These are phyloP conservation scores for Cheilosia soror DNA, from an alignment of 2,888 invertebrate species.

Conservation along the genomic window DNA sequence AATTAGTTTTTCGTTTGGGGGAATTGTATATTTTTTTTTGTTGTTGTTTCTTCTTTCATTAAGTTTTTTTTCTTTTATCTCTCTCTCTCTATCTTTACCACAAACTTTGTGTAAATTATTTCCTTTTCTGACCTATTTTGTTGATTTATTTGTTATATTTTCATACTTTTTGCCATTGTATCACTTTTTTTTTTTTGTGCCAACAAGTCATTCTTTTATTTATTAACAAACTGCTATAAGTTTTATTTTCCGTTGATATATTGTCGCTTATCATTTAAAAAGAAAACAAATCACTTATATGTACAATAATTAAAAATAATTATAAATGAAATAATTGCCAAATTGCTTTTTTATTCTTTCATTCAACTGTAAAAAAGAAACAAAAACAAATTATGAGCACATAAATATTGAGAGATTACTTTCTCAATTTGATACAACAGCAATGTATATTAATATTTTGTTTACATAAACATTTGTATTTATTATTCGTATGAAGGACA, in stretches of 20 bases:
- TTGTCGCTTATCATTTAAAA: slow-evolving; percentile 19
- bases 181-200: slow-evolving; percentile 8
- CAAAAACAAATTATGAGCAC: slow-evolving; percentile 1
- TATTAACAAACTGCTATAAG: slow-evolving; percentile 14
- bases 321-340: neutral
- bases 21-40: slow-evolving; percentile 57
- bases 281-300: slow-evolving; percentile 9
- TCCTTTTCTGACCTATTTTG: slow-evolving; percentile 19
- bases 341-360: slow-evolving; percentile 30
- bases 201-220: slow-evolving; percentile 17
- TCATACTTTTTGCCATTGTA: slow-evolving; percentile 8
- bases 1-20: slow-evolving; percentile 71
- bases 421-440: neutral
- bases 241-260: neutral
- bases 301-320: slow-evolving; percentile 11
- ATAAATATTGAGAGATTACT: neutral
- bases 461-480: slow-evolving; percentile 44
- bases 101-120: slow-evolving; percentile 59
- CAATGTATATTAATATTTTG: slow-evolving; percentile 20
- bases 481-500: slow-evolving; percentile 57
- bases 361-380: slow-evolving; percentile 26
- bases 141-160: slow-evolving; percentile 18
- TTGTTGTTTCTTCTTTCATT: slow-evolving; percentile 13
- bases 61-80: slow-evolving; percentile 12
- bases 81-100: neutral